Conservation (phyloP, 2,888 invertebrate species). For the Pseudococcus viburni region DNA sequence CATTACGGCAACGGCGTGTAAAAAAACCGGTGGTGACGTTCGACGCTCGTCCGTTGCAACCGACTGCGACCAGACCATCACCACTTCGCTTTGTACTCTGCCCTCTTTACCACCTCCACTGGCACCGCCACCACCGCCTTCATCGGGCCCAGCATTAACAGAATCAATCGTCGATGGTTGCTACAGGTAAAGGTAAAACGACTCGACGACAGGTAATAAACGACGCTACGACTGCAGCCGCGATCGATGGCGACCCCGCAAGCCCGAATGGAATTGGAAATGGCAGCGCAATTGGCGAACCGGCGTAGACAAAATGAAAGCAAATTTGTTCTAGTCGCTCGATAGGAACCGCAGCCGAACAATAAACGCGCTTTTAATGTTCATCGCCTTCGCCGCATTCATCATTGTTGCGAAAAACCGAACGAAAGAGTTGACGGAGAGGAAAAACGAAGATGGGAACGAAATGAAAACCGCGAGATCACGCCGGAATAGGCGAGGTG, state of each 20-base stretch:
- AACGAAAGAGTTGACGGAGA: too few relatives aligned
- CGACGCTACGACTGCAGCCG: background rate
- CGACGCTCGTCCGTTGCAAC: slow-evolving; percentile 12
- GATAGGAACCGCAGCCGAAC: too few relatives aligned
- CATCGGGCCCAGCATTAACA: background rate
- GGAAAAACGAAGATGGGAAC: too few relatives aligned
- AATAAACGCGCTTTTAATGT: too few relatives aligned
- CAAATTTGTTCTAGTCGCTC: too few relatives aligned
- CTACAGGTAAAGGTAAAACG: slow-evolving; percentile 25
- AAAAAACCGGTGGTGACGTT: slow-evolving; percentile 45
- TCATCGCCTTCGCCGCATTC: too few relatives aligned
- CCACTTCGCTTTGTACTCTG: slow-evolving; percentile 13
- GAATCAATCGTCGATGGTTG: slow-evolving; percentile 27
- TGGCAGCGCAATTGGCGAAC: background rate
- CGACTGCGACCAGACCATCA: slow-evolving; percentile 24
- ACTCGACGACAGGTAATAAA: slow-evolving; percentile 44
- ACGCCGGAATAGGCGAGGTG: too few relatives aligned
- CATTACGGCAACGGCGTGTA: background rate
- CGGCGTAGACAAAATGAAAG: too few relatives aligned
- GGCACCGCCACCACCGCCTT: background rate
- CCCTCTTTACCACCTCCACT: background rate
- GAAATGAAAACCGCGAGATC: too few relatives aligned
- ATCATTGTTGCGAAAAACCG: too few relatives aligned
- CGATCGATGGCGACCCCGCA: background rate
- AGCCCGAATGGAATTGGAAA: background rate